Percentiles rank a stretch among this genome's conserved stretches.
These are phyloP conservation scores for Stratiolaelaps scimitus DNA, from an alignment of 1,140 invertebrate species.

Conservation along the genomic window DNA sequence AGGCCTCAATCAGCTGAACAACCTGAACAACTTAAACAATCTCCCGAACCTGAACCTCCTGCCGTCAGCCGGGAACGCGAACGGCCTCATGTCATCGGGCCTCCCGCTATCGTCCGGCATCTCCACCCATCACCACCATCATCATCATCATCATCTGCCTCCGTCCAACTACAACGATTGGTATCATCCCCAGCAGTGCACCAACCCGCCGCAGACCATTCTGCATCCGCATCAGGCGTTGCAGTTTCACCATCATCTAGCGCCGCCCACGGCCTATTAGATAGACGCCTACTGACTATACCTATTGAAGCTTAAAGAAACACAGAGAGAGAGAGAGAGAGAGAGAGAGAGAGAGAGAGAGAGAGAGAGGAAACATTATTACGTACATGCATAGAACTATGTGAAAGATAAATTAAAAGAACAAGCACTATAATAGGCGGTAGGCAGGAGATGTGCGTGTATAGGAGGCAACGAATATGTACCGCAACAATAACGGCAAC, in stretches of 20 bases:
- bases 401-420: too few relatives aligned
- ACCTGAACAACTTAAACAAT: background rate
- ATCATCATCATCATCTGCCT: background rate
- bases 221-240: slow-evolving; percentile 14
- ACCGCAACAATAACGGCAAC: too few relatives aligned
- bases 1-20: slow-evolving; percentile 15
- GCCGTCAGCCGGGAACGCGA: too few relatives aligned
- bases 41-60: too few relatives aligned
- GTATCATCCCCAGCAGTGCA: slow-evolving; percentile 16
- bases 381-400: background rate
- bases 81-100: slow-evolving; percentile 3
- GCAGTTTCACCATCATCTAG: background rate
- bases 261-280: slow-evolving; percentile 20
- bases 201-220: slow-evolving; percentile 17
- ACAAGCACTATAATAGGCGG: too few relatives aligned
- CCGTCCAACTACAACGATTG: slow-evolving; percentile 25
- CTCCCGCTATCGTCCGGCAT: slow-evolving; percentile 22
- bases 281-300: background rate
- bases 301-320: background rate
- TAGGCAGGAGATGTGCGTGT: too few relatives aligned
- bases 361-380: background rate
- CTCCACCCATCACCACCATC: too few relatives aligned
- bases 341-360: background rate
- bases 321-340: background rate
- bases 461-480: too few relatives aligned